Base-by-base conservation (phyloP, 2,113 vertebrate species). In the Caranx ignobilis region DNA sequence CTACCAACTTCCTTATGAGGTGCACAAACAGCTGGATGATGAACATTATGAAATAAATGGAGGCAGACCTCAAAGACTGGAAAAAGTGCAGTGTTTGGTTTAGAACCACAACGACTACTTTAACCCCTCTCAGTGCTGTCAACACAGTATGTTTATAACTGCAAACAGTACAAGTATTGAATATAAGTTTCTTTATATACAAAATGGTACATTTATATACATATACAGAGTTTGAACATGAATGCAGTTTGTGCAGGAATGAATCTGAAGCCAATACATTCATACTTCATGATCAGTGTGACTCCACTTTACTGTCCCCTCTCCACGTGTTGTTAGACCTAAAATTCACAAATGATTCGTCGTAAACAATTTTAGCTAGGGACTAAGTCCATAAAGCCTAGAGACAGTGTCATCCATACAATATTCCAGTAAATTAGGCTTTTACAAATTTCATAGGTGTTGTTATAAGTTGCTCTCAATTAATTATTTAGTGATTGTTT, bases 181-280 rank as follows among this genome's bases (percentile, higher is more conserved):
- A 91, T 93, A 93, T 87, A 91, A 78, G 89, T 84, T 92, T 90
- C 82, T 92, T 75, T 92, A 89, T 93, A 78, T 94, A 94, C 92
- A 94, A 90, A 90, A 90, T 88, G 84, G 76, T 93, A 93, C 89
- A 93, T 79, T 86, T 91, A 91, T 92, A 91, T 90, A 94, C 87
- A 94, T 74, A 76, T 88, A 86, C 72, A 91, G 65, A 72, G 69
- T 83, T 85, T 55, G 60, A 85, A 89, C 69, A 89, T 87, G 81
- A 76, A 91, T 81, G 78, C 71, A 85, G 45, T 84, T 92, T 93
- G 91, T 92, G 91, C 91, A 84, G 85, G 82, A 89, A 88, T 88
- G 81, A 89, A 83, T 62, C 60, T 88, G 80, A 93, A 93, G 84
- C 86, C 74, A 74, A 71, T 88, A 89, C 88, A 89, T 93, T 89